Conservation (phyloP, 1,140 invertebrate genomes). For the Calosoma granatense region DNA sequence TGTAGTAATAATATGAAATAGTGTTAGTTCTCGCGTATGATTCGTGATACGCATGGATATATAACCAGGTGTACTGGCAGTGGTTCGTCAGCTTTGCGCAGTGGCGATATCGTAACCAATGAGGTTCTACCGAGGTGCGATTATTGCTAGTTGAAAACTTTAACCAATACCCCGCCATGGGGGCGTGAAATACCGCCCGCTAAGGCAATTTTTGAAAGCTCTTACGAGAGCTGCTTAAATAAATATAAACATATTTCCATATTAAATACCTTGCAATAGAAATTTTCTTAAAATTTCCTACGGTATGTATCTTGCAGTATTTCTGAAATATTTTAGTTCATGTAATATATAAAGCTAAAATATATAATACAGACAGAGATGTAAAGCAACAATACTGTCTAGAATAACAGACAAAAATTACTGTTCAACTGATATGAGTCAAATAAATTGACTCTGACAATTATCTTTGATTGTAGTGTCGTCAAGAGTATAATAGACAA, state of each 20-base stretch:
- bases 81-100: constrained; percentile 32
- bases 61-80: background rate
- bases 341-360: too few species aligned
- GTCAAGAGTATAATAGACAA: too few species aligned
- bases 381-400: too few species aligned
- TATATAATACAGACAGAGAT: too few species aligned
- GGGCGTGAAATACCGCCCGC: constrained; percentile 84
- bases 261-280: too few species aligned
- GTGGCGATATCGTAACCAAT: constrained; percentile 53
- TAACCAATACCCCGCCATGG: constrained; percentile 90
- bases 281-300: background rate
- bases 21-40: background rate
- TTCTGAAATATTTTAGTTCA: too few species aligned
- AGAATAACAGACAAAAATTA: too few species aligned
- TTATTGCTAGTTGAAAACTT: constrained; percentile 87
- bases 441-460: too few species aligned
- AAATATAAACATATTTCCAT: constrained; percentile 4
- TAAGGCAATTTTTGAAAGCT: constrained; percentile 79
- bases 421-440: too few species aligned
- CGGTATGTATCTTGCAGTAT: too few species aligned
- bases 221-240: constrained; percentile 32
- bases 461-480: too few species aligned
- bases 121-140: constrained; percentile 76
- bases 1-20: too few species aligned
- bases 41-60: background rate